These are phyloP conservation scores for Leptobrachium ailaonicum DNA, from an alignment of 2,113 vertebrate genomes.

Conservation along the genomic window DNA sequence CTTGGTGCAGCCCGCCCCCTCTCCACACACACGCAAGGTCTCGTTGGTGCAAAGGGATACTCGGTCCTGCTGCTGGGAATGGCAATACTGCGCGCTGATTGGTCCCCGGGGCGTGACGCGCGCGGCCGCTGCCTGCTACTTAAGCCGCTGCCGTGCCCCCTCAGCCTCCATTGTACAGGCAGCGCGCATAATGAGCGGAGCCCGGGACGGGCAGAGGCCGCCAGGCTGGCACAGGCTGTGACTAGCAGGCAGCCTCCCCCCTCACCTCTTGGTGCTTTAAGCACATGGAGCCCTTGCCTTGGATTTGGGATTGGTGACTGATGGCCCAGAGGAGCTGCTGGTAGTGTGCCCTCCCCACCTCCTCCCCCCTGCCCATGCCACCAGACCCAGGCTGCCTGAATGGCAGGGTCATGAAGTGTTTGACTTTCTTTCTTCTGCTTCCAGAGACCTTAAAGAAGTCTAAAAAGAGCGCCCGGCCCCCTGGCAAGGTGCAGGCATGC, in stretches of 20 bases:
- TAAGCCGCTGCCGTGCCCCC: conserved; percentile 55
- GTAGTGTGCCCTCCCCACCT: not conserved
- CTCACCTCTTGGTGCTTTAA: not conserved
- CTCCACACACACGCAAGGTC: conserved; percentile 15
- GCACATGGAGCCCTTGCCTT: not conserved
- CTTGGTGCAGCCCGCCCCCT: conserved; percentile 13
- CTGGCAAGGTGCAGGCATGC: conserved; percentile 72
- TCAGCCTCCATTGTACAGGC: conserved; percentile 21
- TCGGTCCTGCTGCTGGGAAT: not conserved
- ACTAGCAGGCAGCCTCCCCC: no score
- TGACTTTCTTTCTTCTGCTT: conserved; percentile 86
- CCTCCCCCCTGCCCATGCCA: conserved; percentile 72
- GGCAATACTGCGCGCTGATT: conserved; percentile 7
- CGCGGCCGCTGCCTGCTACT: conserved; percentile 51
- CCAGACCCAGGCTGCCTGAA: conserved; percentile 81
- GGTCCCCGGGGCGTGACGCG: conserved; percentile 30
- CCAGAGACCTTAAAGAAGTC: conserved; percentile 89
- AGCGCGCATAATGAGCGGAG: conserved; percentile 1
- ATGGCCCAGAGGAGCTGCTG: conserved; percentile 16
- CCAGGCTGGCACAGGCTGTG: not conserved
- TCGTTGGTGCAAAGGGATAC: conserved; percentile 18
- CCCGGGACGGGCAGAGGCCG: conserved; percentile 7
- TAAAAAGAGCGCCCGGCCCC: conserved; percentile 72
- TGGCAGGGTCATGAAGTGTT: conserved; percentile 92
- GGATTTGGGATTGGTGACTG: conserved; percentile 21